Base-by-base conservation (phyloP, 1,140 invertebrate genomes). In the Zaprionus gabonicus region DNA sequence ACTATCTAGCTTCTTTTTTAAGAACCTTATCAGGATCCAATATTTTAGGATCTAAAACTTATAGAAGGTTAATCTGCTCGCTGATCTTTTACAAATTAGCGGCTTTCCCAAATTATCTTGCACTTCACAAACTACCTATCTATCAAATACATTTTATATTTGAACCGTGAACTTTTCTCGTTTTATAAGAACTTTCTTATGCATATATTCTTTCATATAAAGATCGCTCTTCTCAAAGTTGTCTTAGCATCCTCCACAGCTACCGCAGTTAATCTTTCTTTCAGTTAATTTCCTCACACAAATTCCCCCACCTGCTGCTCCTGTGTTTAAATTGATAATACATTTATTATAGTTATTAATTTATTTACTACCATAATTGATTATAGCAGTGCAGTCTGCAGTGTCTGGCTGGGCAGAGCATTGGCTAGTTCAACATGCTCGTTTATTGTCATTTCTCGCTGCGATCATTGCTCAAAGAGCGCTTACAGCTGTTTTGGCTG, bases 401-500 rank as follows among this genome's bases (percentile, higher is more conserved):
- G 31, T 58, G 4, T 9, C n/a, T 17, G n/a, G 3, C 17, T 13
- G 17, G 20, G 28, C 38, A 57, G 51, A 34, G 49, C 36, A 65
- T 65, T 71, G 20, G 13, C 27, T 23, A 28, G 69, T 55, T 10
- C 51, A 25, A 36, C 27, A 67, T 59, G 28, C 27, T 71, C 9
- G 27, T 55, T 44, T 56, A 31, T 57, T 64, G 23, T 64, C 44
- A 53, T 36, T 46, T 46, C 41, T 23, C 38, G 20, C 23, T 34
- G 56, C 7, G 7, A 20, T 51, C 31, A 25, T 63, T 23, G 31
- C 27, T 34, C 23, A n/a, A 74, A 68, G n/a, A 57, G 36, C 49
- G 67, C 59, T 59, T 75, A 53, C 67, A 71, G 67, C 59, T 75
- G 67, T 58, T 75, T 64, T 75, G 72, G 59, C 53, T 56, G 3